phyloP scores from a whole-genome alignment of 2,888 invertebrate species.

The Campoplex capitator region DNA sequence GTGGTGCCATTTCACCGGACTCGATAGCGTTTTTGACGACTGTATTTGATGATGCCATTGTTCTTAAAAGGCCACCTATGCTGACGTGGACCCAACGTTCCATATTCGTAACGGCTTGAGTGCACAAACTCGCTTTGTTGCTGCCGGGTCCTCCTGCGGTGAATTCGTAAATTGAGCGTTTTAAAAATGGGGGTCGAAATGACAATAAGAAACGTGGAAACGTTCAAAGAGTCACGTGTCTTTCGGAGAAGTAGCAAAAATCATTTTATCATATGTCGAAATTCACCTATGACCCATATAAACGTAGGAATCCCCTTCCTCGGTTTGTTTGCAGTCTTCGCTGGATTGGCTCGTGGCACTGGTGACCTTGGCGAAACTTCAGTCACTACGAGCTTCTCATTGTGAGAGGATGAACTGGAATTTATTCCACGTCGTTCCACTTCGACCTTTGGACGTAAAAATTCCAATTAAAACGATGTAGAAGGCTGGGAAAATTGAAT shows the following conservation, averaged over 20 bases:
- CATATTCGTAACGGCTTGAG: constrained; percentile 89
- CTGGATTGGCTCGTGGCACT: constrained; percentile 68
- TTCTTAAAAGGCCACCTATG: constrained; percentile 91
- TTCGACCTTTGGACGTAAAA: constrained; percentile 76
- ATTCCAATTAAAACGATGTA: neutral
- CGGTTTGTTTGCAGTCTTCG: constrained; percentile 78
- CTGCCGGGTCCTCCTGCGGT: constrained; percentile 94
- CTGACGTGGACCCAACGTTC: constrained; percentile 92
- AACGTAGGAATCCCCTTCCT: constrained; percentile 83
- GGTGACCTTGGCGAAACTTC: constrained; percentile 71
- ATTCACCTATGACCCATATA: constrained; percentile 85
- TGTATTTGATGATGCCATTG: constrained; percentile 89
- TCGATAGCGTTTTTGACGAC: constrained; percentile 89
- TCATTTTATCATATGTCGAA: neutral
- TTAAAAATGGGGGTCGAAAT: neutral
- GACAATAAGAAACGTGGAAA: neutral
- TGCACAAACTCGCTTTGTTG: constrained; percentile 93
- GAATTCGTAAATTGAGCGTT: neutral
- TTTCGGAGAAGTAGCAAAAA: neutral
- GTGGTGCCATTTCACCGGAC: constrained; percentile 92
- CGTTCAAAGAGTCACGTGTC: neutral
- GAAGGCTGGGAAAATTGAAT: neutral
- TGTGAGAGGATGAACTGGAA: constrained; percentile 68
- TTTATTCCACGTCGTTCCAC: constrained; percentile 77
- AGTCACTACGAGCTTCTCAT: constrained; percentile 68